Base-by-base conservation (phyloP, 2,113 vertebrate species). In the Trematomus loennbergii region DNA sequence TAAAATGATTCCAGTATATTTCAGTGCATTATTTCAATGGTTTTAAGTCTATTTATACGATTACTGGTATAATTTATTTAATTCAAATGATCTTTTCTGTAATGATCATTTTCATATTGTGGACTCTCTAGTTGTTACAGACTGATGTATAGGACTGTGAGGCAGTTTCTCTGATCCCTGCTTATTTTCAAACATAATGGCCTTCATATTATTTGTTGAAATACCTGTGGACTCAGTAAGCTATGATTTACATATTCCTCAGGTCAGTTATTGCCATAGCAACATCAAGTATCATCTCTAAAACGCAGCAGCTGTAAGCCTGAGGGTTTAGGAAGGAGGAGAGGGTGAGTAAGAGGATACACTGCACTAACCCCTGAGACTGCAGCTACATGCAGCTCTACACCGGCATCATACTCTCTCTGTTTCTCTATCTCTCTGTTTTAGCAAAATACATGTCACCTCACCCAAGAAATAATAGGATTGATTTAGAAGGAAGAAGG, bases 241-340 rank as follows among this genome's bases (percentile, higher is more conserved):
- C 50, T 33, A 45, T 68, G 50, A 88, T 91, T 88, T 86, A 78
- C 82, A 85, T 88, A 81, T 25, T 69, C 49, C 66, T 85, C 78
- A 64, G 79, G 82, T 83, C 67, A 82, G 76, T 58, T 22, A 86
- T 93, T 69, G 74, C 88, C 86, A 92, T 92, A 67, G 91, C 87
- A 92, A 93, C 88, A 55, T 78, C 82, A 74, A 46, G 54, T 18
- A 53, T 45, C 54, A 12, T 85, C 49, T 82, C 48, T 57, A 13
- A 52, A 22, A 63, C n/a, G 12, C 52, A 82, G 85, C 86, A 72
- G 72, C 73, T 87, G 71, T 69, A 66, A 73, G 88, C 88, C 62
- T 72, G 50, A 74, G 77, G 87, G 82, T 75, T 64, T 45, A 83
- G 40, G 53, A 84, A 46, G 3, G 64, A 59, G 18, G 74, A 83